Evolutionary conservation across 2,113 vertebrate species (phyloP), one percentile per base, ranked within the genome.

Genomic region (Loxodonta africana): DNA sequence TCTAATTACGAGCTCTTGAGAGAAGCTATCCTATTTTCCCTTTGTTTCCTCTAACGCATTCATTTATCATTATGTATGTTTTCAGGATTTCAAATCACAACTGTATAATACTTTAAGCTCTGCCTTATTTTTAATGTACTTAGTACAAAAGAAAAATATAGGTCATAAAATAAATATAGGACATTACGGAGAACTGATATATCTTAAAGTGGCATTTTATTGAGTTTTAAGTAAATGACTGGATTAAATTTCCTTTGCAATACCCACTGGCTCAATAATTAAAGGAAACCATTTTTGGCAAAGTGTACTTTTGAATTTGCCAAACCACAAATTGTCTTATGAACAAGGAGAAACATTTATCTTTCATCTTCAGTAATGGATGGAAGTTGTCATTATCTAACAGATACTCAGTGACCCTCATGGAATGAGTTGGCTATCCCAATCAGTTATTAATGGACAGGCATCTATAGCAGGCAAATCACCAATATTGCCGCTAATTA

Each of bases 281-380:
- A 96, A 93, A 96, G 41, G 30, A 96, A 97, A 93, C 11, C 14
- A 89, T 76, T 96, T 96, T 93, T 94, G 86, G 95, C 93, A 95
- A 96, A 81, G 51, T 21, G 41, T 76, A 83, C 18, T 91, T 96
- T 83, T 89, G 26, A 93, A 88, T 97, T 96, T 97, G 94, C 87
- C 76, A 96, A 96, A 85, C 28, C 63, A 30, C 51, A 96, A 93
- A 96, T 90, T 96, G 81, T 88, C 85, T 89, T 89, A 92, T 41
- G 95, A 84, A 93, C 96, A 96, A 93, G 94, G 89, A 78, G 71
- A 95, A 95, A 93, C 69, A 96, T 94, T 94, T 88, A 69, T 89
- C 83, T 96, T 94, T 97, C 95, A 97, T 97, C 83, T 93, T 85
- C 44, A 77, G 62, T 53, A 37, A 71, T 90, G 81, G 65, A 80